Evolutionary conservation across 64 coral and sea anemone genomes (phyloP), one percentile per base, ranked within the genome.

Genomic region (Platygyra sinensis): DNA sequence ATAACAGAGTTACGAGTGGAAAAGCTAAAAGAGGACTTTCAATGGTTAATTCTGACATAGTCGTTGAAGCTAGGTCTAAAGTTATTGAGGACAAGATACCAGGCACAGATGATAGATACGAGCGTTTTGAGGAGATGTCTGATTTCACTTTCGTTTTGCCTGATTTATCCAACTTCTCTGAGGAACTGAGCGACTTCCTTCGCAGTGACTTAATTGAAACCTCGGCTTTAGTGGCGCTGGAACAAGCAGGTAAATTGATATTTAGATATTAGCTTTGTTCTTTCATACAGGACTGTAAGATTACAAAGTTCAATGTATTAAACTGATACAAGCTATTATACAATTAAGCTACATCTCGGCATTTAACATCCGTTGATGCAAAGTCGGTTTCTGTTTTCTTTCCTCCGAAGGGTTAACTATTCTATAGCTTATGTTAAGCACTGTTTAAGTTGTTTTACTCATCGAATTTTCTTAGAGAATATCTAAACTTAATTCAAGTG

Each of bases 131-230:
- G 22, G 84, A 86, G 74, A 91, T 99, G 91, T 86, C 94, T 31
- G 78, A 95, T 32, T 99, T 90, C 64, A 96, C 91, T 65, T 99
- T 99, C 50, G 94, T 95, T 16, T 77, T 99, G 31, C 97, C 97
- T 0, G 97, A 99, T 80, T 92, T 99, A 19, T 86, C 79, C 28
- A 90, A 78, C 11, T 96, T 87, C 78, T 77, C 91, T 57, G 74
- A 93, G 25, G 94, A 94, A 38, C 86, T 96, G 24, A 89, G 49
- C 13, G 94, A 96, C 14, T 99, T 99, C 88, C 72, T 99, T 12
- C 87, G 91, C 60, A 89, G 72, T 55, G 97, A 99, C 88, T 67
- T 99, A 8, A 93, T 99, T 49, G 97, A 99, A 63, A 96, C 91
- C 27, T 99, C 97, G 11, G 86, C 94, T 72, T 55, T 98, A 10